These are phyloP conservation scores for Neostethus bicornis DNA, from an alignment of 2,797 vertebrate species.

Conservation along the genomic window DNA sequence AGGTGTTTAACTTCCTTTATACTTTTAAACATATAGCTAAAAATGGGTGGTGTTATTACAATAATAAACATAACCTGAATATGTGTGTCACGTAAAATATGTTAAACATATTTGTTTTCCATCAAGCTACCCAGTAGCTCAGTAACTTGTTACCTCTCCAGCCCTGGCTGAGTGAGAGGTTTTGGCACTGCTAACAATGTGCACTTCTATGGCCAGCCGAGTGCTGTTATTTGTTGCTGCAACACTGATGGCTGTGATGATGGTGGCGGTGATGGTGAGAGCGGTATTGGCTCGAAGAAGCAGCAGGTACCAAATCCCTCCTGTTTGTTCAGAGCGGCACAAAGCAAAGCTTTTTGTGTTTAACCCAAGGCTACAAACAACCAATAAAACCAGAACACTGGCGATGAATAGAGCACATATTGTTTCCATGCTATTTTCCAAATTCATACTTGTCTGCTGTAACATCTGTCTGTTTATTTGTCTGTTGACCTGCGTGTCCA, in stretches of 20 bases:
- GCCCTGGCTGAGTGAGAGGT: conserved; percentile 42
- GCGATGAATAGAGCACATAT: conserved; percentile 58
- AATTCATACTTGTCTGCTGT: conserved; percentile 56
- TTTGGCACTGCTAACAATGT: conserved; percentile 43
- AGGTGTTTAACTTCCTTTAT: no score
- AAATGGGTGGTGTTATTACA: no score
- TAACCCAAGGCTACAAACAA: conserved; percentile 69
- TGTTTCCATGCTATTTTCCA: conserved; percentile 66
- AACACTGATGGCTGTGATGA: conserved; percentile 65
- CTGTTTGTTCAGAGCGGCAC: conserved; percentile 75
- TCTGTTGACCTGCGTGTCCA: conserved; percentile 52
- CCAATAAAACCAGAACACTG: conserved; percentile 71
- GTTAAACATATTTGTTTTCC: neutral
- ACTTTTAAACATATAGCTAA: no score
- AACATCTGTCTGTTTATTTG: conserved; percentile 61
- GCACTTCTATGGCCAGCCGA: conserved; percentile 48
- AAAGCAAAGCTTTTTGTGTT: conserved; percentile 69
- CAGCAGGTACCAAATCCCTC: conserved; percentile 69
- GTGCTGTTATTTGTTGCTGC: conserved; percentile 67
- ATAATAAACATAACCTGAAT: no score
- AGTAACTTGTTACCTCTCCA: conserved; percentile 14
- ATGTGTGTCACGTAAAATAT: neutral
- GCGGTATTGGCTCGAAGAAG: conserved; percentile 66
- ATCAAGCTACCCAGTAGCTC: conserved; percentile 11
- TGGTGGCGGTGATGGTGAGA: conserved; percentile 69